A percentile compares a stretch with the other conserved stretches of the same genome.
Conservation (phyloP, 2,888 invertebrate genomes). For the Poecilobothrus nobilitatus region DNA sequence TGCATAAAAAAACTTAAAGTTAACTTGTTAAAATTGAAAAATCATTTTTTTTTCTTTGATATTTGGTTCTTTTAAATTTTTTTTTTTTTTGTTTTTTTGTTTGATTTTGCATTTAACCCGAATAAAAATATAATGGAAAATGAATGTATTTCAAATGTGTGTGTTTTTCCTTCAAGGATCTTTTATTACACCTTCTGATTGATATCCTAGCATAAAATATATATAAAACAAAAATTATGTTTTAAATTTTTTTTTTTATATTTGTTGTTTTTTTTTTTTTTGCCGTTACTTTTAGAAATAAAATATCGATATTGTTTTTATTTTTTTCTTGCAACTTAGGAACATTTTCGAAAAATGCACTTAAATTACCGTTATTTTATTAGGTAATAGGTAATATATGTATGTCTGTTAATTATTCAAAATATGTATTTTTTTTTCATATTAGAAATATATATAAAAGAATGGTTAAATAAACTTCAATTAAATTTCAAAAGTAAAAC, state of each 20-base stretch:
- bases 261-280: not conserved
- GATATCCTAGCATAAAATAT: not conserved
- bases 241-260: not conserved
- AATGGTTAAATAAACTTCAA: no score
- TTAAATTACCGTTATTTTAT: no score
- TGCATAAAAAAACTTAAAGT: no score
- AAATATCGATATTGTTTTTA: no score
- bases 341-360: no score
- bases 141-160: not conserved
- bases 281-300: not conserved
- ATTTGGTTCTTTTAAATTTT: not conserved
- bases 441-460: no score
- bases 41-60: not conserved
- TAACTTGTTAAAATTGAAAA: not conserved
- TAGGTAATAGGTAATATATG: no score
- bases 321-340: no score
- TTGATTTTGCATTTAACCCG: not conserved
- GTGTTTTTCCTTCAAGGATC: not conserved
- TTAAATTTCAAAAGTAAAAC: no score
- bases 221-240: not conserved
- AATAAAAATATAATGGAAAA: not conserved
- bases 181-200: not conserved
- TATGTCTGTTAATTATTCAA: no score
- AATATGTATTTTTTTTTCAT: no score
- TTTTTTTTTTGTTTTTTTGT: not conserved